Evolutionary conservation across 2,888 invertebrate genomes (phyloP).

Genomic region (Acanthosepion lycidas): DNA sequence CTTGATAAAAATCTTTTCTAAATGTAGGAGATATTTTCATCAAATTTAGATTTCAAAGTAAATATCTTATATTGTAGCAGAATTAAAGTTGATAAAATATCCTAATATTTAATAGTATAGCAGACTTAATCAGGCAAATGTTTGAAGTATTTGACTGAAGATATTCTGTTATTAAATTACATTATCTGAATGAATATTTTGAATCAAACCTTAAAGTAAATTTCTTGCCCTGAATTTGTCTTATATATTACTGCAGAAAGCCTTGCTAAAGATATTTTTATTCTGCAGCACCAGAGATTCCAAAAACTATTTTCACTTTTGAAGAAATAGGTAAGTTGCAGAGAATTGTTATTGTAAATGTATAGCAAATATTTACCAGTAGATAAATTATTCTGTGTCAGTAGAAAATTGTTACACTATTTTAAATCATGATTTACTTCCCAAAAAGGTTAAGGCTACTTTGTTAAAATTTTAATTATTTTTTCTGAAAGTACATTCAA

Average conservation of each 20-base stretch:
- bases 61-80: too few species aligned
- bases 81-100: too few species aligned
- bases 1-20: too few species aligned
- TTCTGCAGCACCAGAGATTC: not conserved
- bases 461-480: too few species aligned
- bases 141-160: too few species aligned
- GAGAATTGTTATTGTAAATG: not conserved
- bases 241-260: not conserved
- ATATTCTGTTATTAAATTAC: too few species aligned
- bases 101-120: too few species aligned
- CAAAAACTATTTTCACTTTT: constrained; percentile 33
- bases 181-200: not conserved
- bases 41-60: too few species aligned
- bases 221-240: not conserved
- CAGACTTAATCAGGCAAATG: too few species aligned
- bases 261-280: not conserved
- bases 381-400: not conserved
- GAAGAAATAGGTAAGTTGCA: constrained; percentile 18
- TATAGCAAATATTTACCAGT: not conserved
- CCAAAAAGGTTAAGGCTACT: not conserved
- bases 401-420: not conserved
- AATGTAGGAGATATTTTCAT: too few species aligned
- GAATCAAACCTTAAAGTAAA: not conserved
- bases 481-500: too few species aligned
- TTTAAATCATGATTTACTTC: not conserved